Conservation (phyloP, 2,113 vertebrate species). For the Sciurus niger region DNA sequence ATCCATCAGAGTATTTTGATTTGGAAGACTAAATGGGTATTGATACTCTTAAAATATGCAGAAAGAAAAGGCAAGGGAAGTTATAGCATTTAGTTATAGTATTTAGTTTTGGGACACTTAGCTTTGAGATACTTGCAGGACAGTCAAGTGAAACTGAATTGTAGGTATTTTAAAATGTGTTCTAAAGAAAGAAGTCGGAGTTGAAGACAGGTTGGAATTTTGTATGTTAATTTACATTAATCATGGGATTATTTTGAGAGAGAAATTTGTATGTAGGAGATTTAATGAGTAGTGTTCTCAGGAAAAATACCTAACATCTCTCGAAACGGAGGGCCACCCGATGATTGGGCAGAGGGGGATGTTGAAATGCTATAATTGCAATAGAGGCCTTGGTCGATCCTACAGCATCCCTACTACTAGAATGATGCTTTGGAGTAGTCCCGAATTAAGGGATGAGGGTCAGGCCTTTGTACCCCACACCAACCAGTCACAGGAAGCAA, state of each 20-base stretch:
- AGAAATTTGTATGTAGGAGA: background rate
- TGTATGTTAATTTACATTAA: background rate
- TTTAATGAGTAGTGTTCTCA: background rate
- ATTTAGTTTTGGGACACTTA: background rate
- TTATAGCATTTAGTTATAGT: background rate
- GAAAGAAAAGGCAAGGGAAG: rapidly evolving
- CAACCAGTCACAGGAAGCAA: background rate
- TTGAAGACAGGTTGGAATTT: background rate
- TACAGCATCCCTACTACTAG: background rate
- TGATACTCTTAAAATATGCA: background rate
- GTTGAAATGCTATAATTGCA: background rate
- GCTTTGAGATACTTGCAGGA: background rate
- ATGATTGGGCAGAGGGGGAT: too few relatives aligned
- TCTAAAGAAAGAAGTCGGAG: background rate
- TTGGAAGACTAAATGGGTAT: background rate
- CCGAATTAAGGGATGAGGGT: background rate
- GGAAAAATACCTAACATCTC: background rate
- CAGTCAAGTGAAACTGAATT: background rate
- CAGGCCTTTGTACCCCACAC: too few relatives aligned
- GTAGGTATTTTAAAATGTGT: background rate
- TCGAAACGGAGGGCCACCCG: background rate
- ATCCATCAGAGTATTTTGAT: background rate
- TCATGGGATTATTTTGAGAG: background rate
- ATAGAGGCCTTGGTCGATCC: background rate
- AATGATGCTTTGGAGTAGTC: background rate